Evolutionary conservation across 2,797 vertebrate species (phyloP).

Genomic region (Poeciliopsis turneri): DNA sequence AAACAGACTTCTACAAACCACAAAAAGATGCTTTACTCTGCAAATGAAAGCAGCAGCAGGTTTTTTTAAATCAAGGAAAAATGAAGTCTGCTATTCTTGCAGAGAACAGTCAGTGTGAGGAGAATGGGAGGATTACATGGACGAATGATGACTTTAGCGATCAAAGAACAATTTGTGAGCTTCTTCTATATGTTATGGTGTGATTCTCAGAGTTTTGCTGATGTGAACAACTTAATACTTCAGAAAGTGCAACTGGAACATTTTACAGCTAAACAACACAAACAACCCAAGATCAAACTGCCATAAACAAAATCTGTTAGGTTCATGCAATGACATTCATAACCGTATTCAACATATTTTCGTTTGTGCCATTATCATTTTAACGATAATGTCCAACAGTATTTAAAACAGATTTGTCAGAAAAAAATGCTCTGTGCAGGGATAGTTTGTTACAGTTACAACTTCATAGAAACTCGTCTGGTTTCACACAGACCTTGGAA

Average conservation of each 20-base stretch:
- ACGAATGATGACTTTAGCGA: slow-evolving; percentile 32
- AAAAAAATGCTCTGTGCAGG: not conserved
- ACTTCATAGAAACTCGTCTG: not conserved
- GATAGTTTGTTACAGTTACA: not conserved
- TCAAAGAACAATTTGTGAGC: slow-evolving; percentile 12
- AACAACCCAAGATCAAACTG: not conserved
- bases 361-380: too few species aligned
- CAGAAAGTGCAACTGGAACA: not conserved
- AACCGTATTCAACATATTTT: too few species aligned
- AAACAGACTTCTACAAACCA: slow-evolving; percentile 37
- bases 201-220: not conserved
- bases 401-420: not conserved
- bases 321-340: too few species aligned
- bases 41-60: slow-evolving; percentile 18
- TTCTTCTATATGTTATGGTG: not conserved
- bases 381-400: not conserved
- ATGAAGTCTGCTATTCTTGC: slow-evolving; percentile 8
- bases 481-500: not conserved
- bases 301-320: not conserved
- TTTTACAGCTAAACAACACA: not conserved
- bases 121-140: slow-evolving; percentile 32
- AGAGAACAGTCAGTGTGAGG: slow-evolving; percentile 13
- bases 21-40: slow-evolving; percentile 35
- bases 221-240: not conserved
- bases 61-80: slow-evolving; percentile 17